Evolutionary conservation across 2,797 vertebrate genomes (phyloP), one percentile per base, ranked within the genome.

Genomic region (Tarsius wallacei): DNA sequence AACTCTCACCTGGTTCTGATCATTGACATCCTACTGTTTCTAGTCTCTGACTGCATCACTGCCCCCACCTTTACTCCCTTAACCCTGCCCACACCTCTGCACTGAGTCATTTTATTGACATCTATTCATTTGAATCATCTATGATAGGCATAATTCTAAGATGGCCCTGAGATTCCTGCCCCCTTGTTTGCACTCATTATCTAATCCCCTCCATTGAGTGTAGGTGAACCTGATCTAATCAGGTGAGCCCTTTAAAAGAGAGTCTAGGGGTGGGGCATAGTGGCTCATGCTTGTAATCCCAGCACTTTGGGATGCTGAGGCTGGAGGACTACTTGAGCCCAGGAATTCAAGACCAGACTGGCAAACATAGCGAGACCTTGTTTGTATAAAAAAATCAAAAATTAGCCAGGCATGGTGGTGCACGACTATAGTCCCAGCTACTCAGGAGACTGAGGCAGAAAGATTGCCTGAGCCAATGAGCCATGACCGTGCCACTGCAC

Each of bases 131-230:
- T 53, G 21, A 91, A 74, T 26, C 22, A 47, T 22, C 57, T 73
- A 26, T 61, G 4, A 3, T 15, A 63, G 33, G 42, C 26, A 74
- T 22, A 81, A 53, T 77, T 59, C 73, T 68, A 87, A 74, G n/a
- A 68, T 33, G 33, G 4, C 36, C 36, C 57, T 17, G 55, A 47
- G 26, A 70, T 19, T 68, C 2, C 61, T 76, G 28, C 36, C 31
- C 0, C 4, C 26, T 57, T 1, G 0, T 77, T 7, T 28, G 22
- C 2, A 61, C 26, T 71, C 42, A 0, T 26, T 76, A 64, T 10
- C 21, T 26, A 80, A 88, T n/a, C 22, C 12, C 31, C 5, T 96
- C 15, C 42, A 2, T 47, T 64, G n/a, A 59, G 70, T 21, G 5
- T 66, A 13, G 31, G 1, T 78, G 7, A 74, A 5, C 14, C 17